Evolutionary conservation across 2,888 invertebrate species (phyloP).

Genomic region (Hedychridium roseum): DNA sequence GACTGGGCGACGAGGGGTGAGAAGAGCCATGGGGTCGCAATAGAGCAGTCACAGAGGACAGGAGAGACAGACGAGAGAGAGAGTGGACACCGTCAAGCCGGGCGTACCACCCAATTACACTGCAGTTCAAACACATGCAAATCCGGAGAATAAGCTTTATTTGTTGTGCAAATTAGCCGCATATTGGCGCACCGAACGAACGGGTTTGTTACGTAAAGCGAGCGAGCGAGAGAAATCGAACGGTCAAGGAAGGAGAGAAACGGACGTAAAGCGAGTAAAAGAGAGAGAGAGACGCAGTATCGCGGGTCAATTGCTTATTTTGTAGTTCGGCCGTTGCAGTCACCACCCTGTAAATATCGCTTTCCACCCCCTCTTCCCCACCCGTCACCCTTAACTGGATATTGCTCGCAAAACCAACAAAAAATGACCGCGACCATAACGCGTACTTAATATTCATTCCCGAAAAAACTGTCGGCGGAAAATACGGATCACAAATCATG

Average conservation of each 20-base stretch:
- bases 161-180: slow-evolving; percentile 64
- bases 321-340: slow-evolving; percentile 48
- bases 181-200: slow-evolving; percentile 60
- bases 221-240: slow-evolving; percentile 37
- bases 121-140: slow-evolving; percentile 65
- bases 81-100: slow-evolving; percentile 45
- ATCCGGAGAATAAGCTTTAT: slow-evolving; percentile 64
- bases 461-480: too few species aligned
- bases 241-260: slow-evolving; percentile 5
- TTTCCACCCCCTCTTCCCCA: slow-evolving; percentile 20
- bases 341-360: slow-evolving; percentile 46
- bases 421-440: slow-evolving; percentile 45
- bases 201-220: slow-evolving; percentile 54
- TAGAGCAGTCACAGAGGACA: not conserved
- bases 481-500: too few species aligned
- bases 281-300: slow-evolving; percentile 21
- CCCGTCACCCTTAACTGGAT: slow-evolving; percentile 6
- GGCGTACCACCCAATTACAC: slow-evolving; percentile 62
- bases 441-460: slow-evolving; percentile 38
- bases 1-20: slow-evolving; percentile 20
- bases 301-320: slow-evolving; percentile 60
- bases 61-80: slow-evolving; percentile 20
- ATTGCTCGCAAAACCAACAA: slow-evolving; percentile 36
- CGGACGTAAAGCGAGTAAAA: slow-evolving; percentile 8
- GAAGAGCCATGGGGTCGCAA: slow-evolving; percentile 19